Conservation (phyloP, 2,797 vertebrate species). For the Halcyon smyrnensis region DNA sequence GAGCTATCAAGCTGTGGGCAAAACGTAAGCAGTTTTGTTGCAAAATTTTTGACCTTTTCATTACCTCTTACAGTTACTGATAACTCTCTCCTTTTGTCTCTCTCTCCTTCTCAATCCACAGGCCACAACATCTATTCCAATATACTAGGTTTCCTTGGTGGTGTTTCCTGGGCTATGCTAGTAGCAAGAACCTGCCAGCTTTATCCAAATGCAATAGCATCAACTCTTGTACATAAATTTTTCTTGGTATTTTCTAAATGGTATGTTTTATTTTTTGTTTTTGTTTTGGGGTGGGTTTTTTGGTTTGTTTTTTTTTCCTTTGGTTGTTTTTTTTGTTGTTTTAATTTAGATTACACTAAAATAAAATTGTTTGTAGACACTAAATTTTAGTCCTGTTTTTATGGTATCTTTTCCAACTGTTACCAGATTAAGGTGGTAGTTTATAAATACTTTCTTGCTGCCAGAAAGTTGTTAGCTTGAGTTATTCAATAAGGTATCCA, state of each 20-base stretch:
- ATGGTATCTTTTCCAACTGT: conserved; percentile 77
- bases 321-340: neutral
- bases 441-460: neutral
- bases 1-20: conserved; percentile 94
- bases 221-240: conserved; percentile 99
- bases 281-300: neutral
- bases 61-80: neutral
- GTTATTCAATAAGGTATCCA: neutral
- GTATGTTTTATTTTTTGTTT: conserved; percentile 77
- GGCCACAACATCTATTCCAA: conserved; percentile 99
- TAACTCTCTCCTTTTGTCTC: conserved; percentile 62
- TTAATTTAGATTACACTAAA: conserved; percentile 80
- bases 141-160: conserved; percentile 98
- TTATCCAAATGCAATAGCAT: conserved; percentile 97
- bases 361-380: conserved; percentile 85
- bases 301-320: neutral
- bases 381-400: conserved; percentile 86
- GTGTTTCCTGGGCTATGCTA: conserved; percentile 99
- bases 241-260: conserved; percentile 99
- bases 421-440: conserved; percentile 61
- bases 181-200: conserved; percentile 99
- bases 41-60: conserved; percentile 28
- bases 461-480: neutral
- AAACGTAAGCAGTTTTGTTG: conserved; percentile 86
- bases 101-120: conserved; percentile 74